Conservation (phyloP, 1,140 invertebrate species). For the Helicoverpa armigera region DNA sequence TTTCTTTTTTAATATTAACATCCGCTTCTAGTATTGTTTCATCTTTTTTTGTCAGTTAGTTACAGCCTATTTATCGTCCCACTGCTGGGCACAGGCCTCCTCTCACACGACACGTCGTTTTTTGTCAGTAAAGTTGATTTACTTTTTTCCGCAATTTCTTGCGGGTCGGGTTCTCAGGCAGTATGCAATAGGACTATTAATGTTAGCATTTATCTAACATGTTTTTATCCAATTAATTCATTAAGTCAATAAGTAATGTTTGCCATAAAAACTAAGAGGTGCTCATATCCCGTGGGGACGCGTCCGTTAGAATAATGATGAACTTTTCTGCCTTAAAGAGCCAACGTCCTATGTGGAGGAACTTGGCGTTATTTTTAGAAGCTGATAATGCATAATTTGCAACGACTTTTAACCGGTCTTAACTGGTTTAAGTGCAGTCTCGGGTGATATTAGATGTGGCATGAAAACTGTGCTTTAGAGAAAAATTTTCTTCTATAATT, state of each 20-base stretch:
- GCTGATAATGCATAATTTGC: slow-evolving; percentile 46
- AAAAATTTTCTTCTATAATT: background rate
- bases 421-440: slow-evolving; percentile 28
- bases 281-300: slow-evolving; percentile 32
- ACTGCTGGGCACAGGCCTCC: too few relatives aligned
- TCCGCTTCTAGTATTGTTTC: too few relatives aligned
- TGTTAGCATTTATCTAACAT: slow-evolving; percentile 5
- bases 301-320: slow-evolving; percentile 46
- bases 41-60: too few relatives aligned
- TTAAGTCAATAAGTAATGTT: slow-evolving; percentile 39
- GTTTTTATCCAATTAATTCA: slow-evolving; percentile 45
- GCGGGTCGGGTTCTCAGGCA: too few relatives aligned
- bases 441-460: slow-evolving; percentile 17
- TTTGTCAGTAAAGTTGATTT: too few relatives aligned
- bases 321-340: slow-evolving; percentile 21
- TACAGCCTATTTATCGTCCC: too few relatives aligned
- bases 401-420: slow-evolving; percentile 38
- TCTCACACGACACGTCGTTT: too few relatives aligned
- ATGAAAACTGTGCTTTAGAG: slow-evolving; percentile 21
- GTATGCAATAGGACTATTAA: background rate
- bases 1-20: too few relatives aligned
- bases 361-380: slow-evolving; percentile 38
- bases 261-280: slow-evolving; percentile 36
- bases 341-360: slow-evolving; percentile 10
- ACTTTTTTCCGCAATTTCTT: too few relatives aligned